These are phyloP conservation scores for Tauraco hartlaubi DNA, from an alignment of 2,797 vertebrate genomes.

Conservation along the genomic window DNA sequence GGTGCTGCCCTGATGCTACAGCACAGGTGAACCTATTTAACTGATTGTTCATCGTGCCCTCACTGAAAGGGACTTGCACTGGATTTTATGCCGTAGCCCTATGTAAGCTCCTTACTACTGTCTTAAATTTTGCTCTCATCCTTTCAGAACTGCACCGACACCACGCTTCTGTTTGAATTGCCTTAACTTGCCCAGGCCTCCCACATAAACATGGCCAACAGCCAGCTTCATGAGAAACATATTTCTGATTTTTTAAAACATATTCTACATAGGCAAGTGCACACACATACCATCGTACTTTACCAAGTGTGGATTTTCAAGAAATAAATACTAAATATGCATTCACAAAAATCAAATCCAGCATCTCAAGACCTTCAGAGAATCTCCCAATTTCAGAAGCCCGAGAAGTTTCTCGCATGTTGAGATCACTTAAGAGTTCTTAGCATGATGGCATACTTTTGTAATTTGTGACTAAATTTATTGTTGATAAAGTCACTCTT, in stretches of 20 bases:
- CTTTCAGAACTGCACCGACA: background rate
- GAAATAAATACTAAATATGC: background rate
- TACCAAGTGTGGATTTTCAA: background rate
- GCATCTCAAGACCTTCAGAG: background rate
- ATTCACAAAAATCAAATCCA: background rate
- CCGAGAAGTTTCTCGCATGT: background rate
- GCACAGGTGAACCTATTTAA: background rate
- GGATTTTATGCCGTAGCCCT: background rate
- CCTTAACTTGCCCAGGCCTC: background rate
- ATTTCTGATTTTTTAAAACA: background rate
- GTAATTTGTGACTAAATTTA: background rate
- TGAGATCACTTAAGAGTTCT: background rate
- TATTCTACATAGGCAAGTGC: fast-evolving
- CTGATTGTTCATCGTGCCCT: background rate
- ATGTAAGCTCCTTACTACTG: fast-evolving
- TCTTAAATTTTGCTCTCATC: background rate
- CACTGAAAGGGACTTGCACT: background rate
- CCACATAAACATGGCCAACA: background rate
- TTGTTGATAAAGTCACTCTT: background rate
- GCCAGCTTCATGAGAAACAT: background rate
- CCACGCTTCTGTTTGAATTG: background rate
- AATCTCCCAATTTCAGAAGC: background rate
- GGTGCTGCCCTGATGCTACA: fast-evolving
- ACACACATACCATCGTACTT: background rate
- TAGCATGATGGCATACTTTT: background rate